Evolutionary conservation across 2,113 vertebrate species (phyloP).

Genomic region (Heloderma charlesbogerti): DNA sequence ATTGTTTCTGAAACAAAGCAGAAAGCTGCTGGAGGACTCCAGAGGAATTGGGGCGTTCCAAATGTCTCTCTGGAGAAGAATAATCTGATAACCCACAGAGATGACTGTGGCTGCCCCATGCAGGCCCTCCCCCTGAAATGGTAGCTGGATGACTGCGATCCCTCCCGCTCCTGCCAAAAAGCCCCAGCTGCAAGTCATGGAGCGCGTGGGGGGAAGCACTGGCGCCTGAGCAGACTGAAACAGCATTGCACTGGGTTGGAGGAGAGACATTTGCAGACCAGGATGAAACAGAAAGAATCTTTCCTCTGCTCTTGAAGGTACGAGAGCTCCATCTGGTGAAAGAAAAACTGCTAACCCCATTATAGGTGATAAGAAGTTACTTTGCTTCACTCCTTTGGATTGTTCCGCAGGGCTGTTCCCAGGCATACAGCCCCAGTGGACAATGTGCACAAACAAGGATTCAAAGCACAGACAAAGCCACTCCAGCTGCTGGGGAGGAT

Average conservation of each 20-base stretch:
- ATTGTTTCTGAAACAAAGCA: not conserved
- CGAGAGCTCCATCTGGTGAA: slow-evolving; percentile 24
- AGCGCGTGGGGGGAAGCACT: not conserved
- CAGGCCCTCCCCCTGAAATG: not conserved
- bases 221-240: no score
- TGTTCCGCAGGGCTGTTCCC: not conserved
- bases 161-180: not conserved
- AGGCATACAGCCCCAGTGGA: not conserved
- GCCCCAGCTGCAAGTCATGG: not conserved
- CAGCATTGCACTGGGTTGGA: not conserved
- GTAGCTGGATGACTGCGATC: not conserved
- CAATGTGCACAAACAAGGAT: not conserved
- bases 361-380: not conserved
- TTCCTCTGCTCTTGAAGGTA: slow-evolving; percentile 1
- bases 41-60: not conserved
- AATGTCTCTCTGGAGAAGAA: not conserved
- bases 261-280: not conserved
- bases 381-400: rapidly evolving
- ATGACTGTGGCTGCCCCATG: not conserved
- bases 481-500: not conserved
- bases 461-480: not conserved
- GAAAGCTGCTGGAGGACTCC: not conserved
- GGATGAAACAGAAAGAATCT: not conserved
- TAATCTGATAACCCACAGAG: not conserved
- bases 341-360: not conserved